phyloP scores from a whole-genome alignment of 2,113 vertebrate species.

The Pontoporia blainvillei region DNA sequence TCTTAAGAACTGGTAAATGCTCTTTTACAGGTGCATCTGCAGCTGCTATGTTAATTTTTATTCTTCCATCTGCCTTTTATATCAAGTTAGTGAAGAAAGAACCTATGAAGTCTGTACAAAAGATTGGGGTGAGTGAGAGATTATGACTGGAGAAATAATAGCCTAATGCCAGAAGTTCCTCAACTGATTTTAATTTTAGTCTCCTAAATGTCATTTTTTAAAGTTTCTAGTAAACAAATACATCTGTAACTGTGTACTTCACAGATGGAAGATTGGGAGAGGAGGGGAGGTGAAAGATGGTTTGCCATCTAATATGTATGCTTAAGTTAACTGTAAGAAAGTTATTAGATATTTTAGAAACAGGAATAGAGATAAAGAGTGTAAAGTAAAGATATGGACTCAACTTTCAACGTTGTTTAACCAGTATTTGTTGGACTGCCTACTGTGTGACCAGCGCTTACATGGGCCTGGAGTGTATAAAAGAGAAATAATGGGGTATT shows the following conservation, averaged over 20 bases:
- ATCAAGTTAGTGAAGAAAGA: slow-evolving; percentile 98
- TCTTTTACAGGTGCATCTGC: slow-evolving; percentile 90
- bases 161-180: background rate
- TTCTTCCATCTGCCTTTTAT: slow-evolving; percentile 98
- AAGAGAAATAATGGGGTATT: background rate
- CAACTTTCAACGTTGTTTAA: background rate
- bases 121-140: slow-evolving; percentile 91
- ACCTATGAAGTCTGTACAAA: slow-evolving; percentile 92
- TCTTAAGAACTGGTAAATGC: background rate
- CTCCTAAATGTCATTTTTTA: background rate
- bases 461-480: background rate
- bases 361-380: background rate
- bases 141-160: background rate
- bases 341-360: background rate
- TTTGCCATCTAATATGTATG: background rate
- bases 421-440: background rate
- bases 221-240: background rate
- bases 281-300: background rate
- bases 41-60: slow-evolving; percentile 97
- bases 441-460: background rate
- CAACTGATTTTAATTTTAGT: background rate
- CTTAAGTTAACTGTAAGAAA: background rate
- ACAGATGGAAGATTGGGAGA: background rate
- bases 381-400: too few species aligned
- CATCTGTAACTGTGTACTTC: background rate